Conservation (phyloP, 2,888 invertebrate genomes). For the Orthonychiurus folsomi region DNA sequence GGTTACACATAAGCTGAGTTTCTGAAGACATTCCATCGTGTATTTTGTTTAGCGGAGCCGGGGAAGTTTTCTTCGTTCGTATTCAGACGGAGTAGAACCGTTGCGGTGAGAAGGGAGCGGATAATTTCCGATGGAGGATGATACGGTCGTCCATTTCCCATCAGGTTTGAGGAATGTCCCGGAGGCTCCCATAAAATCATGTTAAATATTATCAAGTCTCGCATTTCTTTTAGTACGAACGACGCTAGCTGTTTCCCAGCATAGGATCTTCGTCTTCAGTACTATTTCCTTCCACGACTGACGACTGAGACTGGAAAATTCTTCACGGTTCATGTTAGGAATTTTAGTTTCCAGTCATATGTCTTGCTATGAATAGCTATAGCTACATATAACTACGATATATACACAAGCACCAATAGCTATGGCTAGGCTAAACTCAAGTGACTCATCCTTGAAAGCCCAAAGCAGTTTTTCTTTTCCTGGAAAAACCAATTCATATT, state of each 20-base stretch:
- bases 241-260: not conserved
- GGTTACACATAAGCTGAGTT: too few relatives aligned
- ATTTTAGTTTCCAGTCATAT: not conserved
- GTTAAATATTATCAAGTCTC: slow-evolving; percentile 14
- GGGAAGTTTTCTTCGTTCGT: too few relatives aligned
- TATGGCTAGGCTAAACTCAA: too few relatives aligned
- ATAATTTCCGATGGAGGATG: slow-evolving; percentile 14
- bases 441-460: not conserved
- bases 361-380: not conserved
- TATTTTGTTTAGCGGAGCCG: too few relatives aligned
- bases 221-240: not conserved
- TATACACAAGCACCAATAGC: too few relatives aligned
- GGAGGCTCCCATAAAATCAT: slow-evolving; percentile 16
- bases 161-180: slow-evolving; percentile 17
- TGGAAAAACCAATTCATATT: not conserved
- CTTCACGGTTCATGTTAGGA: not conserved
- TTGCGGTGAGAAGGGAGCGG: not conserved
- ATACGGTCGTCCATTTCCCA: slow-evolving; percentile 18
- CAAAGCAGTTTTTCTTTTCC: not conserved
- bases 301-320: slow-evolving; percentile 4
- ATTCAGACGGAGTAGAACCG: not conserved
- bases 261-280: too few relatives aligned
- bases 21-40: too few relatives aligned
- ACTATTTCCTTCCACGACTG: too few relatives aligned
- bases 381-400: too few relatives aligned